Conservation (phyloP, 2,888 invertebrate genomes). For the Pammene fasciana region DNA sequence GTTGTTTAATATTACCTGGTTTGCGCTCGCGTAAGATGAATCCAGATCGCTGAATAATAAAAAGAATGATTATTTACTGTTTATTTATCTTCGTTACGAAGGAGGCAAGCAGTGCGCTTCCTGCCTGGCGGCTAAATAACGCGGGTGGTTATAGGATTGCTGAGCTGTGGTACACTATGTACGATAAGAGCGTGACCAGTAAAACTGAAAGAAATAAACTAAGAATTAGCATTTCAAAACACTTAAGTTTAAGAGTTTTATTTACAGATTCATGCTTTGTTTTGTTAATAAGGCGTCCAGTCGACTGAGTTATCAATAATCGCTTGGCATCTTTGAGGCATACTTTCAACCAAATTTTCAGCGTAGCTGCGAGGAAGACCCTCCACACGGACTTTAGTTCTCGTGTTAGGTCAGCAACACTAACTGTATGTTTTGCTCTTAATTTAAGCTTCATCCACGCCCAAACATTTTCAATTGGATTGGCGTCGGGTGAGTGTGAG, state of each 20-base stretch:
- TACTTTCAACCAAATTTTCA: constrained; percentile 6
- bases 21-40: neutral
- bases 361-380: constrained; percentile 15
- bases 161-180: no score
- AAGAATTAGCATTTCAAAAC: constrained; percentile 12
- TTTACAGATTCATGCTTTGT: constrained; percentile 4
- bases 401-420: neutral
- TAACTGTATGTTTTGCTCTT: constrained; percentile 28
- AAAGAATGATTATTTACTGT: neutral
- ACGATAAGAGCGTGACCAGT: no score
- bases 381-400: constrained; percentile 19
- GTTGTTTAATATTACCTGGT: constrained; percentile 5
- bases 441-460: constrained; percentile 43
- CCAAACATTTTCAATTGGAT: constrained; percentile 42
- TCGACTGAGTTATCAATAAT: neutral
- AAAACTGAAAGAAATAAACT: no score
- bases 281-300: constrained; percentile 14
- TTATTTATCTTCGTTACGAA: no score
- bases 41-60: neutral
- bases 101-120: no score
- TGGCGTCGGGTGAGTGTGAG: constrained; percentile 44
- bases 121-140: no score
- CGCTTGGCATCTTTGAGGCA: constrained; percentile 8
- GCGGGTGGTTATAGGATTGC: no score
- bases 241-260: neutral